Base-by-base conservation (phyloP, 2,113 vertebrate species). In the Vireo altiloquus region DNA sequence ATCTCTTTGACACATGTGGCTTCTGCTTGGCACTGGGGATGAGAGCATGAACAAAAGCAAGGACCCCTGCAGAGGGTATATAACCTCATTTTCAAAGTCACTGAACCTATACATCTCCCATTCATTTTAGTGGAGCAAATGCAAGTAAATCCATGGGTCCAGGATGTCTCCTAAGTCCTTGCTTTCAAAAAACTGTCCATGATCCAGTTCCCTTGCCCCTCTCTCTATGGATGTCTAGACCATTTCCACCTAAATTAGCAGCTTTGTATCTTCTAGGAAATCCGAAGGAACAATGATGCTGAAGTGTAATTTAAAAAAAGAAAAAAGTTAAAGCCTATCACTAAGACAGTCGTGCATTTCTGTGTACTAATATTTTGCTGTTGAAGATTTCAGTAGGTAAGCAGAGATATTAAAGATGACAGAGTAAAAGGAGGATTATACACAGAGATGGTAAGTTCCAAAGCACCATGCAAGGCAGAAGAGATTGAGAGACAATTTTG, bases 41-140 rank as follows among this genome's bases (percentile, higher is more conserved):
- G 28, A 79, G 39, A 53, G 15, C 28, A 57, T 1, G 14, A 69
- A 71, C 23, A 30, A 56, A 93, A 64, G 76, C 31, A 89, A 68
- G 40, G 23, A 87, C 57, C 37, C 37, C 53, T 78, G 22, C 13
- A 72, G 83, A 84, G 69, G n/a, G 91, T 60, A 33, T 76, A 49
- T 57, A 94, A 82, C 49, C n/a, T 87, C 39, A 63, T 81, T 92
- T 89, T 68, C 46, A 65, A 91, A 91, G 31, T 49, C 77, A 49
- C 40, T 61, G 77, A 79, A 64, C 50, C 44, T 35, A 12, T 27
- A 44, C 3, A 2, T 59, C 21, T 86, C 18, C 47, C 24, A 56
- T 60, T 82, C 37, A 33, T 68, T 61, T 75, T 53, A 76, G 31
- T 3, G 21, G 49, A 74, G 17, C 5, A 54, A 83, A n/a, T 46